A percentile compares a stretch with the other conserved stretches of the same genome.
Evolutionary conservation across 2,113 vertebrate genomes (phyloP).

Genomic region (Nycticryphes semicollaris): DNA sequence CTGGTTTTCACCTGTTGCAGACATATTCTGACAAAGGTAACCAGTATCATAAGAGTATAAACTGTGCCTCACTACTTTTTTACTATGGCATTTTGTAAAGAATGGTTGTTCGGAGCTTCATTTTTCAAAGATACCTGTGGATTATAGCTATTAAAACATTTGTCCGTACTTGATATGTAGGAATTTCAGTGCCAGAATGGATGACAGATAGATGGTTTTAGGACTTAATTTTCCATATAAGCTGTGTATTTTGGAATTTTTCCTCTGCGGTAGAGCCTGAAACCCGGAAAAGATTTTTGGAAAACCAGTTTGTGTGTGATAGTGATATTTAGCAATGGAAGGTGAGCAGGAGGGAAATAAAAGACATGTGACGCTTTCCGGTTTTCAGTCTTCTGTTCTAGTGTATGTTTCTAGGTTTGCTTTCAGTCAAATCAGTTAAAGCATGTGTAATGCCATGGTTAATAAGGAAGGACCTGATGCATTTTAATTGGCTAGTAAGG

Average conservation of each 20-base stretch:
- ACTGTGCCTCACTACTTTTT: not conserved
- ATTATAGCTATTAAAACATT: slow-evolving; percentile 53
- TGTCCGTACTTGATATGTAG: not conserved
- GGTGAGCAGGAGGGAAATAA: not conserved
- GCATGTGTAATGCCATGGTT: slow-evolving; percentile 55
- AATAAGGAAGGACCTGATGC: not conserved
- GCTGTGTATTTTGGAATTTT: not conserved
- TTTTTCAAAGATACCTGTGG: slow-evolving; percentile 60
- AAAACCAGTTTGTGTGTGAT: not conserved
- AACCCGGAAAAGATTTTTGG: not conserved
- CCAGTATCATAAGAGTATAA: not conserved
- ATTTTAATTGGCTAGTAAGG: slow-evolving; percentile 9
- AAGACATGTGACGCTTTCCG: not conserved
- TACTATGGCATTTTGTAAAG: not conserved
- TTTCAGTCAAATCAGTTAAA: slow-evolving; percentile 2
- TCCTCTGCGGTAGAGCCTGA: slow-evolving; percentile 8
- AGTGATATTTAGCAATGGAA: not conserved
- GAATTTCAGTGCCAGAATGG: not conserved
- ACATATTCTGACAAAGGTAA: not conserved
- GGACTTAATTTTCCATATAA: not conserved
- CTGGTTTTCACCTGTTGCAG: not conserved
- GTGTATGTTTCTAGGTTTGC: not conserved
- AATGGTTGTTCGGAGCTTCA: not conserved
- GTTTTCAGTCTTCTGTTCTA: slow-evolving; percentile 7
- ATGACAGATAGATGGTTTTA: not conserved